Base-by-base conservation (phyloP, 2,113 vertebrate species). In the Pholis gunnellus region DNA sequence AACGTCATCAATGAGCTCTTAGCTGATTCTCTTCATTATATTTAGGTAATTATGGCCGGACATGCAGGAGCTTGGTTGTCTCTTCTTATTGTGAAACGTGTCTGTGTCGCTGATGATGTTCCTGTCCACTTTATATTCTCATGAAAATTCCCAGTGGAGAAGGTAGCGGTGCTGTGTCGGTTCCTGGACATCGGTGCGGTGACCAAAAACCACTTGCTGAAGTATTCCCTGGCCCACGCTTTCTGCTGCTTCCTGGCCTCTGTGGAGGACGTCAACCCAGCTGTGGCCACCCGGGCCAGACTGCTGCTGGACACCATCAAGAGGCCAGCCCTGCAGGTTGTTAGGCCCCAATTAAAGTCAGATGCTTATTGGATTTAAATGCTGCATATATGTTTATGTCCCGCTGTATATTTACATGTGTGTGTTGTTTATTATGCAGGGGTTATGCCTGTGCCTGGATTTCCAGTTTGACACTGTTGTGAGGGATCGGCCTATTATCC, bases 381-480 rank as follows among this genome's bases (percentile, higher is more conserved):
- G 20, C 10, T 73, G 25, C 36, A 31, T n/a, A 48, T 34, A 36
- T 25, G 36, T 25, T 15, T 22, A 38, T 42, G 18, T 50, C 17
- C 6, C 7, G 22, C 6, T 78, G 27, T 84, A 42, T 60, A 29
- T 68, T 72, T 60, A 50, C 36, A 5, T 72, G 38, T 89, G 27
- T 85, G 29, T 73, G 56, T 83, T 54, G 31, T 75, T 18, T 73
- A 18, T 68, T 65, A 36, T 2, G n/a, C 88, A 99, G 98, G 97
- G 96, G 63, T 93, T 99, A 78, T 99, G 98, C 92, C 95, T 99
- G 83, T 99, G 98, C 88, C 96, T 99, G 90, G 98, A 99, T 92
- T 99, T 99, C 94, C 98, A 99, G 95, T 99, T 99, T 85, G 98
- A 99, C 91, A 99, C 98, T 0, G 98, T 99, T 54, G 97, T 99